Evolutionary conservation across 2,113 vertebrate genomes (phyloP), one percentile per base, ranked within the genome.

Genomic region (Sturnus vulgaris): DNA sequence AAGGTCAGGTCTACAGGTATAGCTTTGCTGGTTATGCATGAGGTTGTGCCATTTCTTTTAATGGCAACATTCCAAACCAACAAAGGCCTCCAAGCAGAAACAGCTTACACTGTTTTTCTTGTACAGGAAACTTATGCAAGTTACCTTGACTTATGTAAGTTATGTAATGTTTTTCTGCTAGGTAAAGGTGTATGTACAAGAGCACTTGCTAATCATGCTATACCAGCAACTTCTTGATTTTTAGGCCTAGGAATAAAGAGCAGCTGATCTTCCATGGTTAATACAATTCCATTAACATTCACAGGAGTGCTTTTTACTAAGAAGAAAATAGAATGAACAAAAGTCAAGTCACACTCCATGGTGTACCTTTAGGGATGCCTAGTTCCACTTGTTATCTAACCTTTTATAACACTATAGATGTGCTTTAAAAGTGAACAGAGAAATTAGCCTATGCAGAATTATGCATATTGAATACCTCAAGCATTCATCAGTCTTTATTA

Each of bases 401-500:
- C 40, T 82, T 96, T 17, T 93, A 52, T 78, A 94, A 93, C 23
- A 73, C 90, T 97, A 96, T 64, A 95, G 80, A 86, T 89, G 95
- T 94, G 69, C 86, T 95, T 96, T 90, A 95, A 84, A 96, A 96
- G 90, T 96, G 94, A 95, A 91, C 76, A 93, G 60, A 95, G 70
- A 96, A 65, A 82, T 90, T 66, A 94, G 68, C 83, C 33, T 86
- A 39, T 78, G 82, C 47, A 87, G 53, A 83, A 91, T 73, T 91
- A 63, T 64, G 60, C 56, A 77, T 76, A 49, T 82, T 81, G 76
- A 90, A 77, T 63, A 90, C 27, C 63, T 24, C 60, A 86, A 66
- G 79, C 76, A 80, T 93, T 96, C 61, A 75, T 66, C 68, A 85
- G 15, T 72, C 71, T 31, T 76, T 68, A 71, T 46, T 55, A 77